Evolutionary conservation across 1,140 invertebrate species (phyloP), one percentile per base, ranked within the genome.

Genomic region (Danaus melanippus): DNA sequence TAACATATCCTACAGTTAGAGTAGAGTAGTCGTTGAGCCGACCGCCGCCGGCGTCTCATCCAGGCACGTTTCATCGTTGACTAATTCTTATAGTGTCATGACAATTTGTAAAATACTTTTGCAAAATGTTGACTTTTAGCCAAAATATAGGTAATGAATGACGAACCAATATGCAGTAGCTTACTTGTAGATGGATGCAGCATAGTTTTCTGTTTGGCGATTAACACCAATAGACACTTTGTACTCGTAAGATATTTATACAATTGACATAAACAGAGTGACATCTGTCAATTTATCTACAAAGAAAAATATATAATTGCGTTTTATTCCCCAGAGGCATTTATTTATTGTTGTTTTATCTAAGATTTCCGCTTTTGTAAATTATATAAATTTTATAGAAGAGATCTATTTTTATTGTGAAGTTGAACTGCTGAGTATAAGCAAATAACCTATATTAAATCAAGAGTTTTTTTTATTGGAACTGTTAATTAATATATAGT

Each of bases 341-440:
- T 86, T 86, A 84, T 80, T 86, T 86, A 76, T 71, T 70, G 72
- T 86, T 86, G 69, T 79, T 84, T 84, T 83, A 77, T 64, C 69
- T 74, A 74, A 77, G 69, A 79, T 78, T 80, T 74, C 71, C 66
- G 81, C 81, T 86, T 86, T 84, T 84, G 78, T 82, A 86, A 84
- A 81, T 76, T 80, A 84, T 84, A 84, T 84, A 84, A 86, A 86
- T 86, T 86, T 86, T 86, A 86, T 86, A 86, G 83, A 75, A 86
- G 83, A 86, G 81, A 84, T 86, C 83, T 86, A 86, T 86, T 86
- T 86, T 84, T 84, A 86, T 84, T 84, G 80, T 84, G 72, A 84
- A 84, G 76, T 86, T 84, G 69, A 83, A 62, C 69, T 79, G 78
- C 79, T 80, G 75, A 69, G 71, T 76, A 65, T 74, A 77, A 81